Evolutionary conservation across 2,113 vertebrate genomes (phyloP), one percentile per base, ranked within the genome.

Genomic region (Halichoeres trimaculatus): DNA sequence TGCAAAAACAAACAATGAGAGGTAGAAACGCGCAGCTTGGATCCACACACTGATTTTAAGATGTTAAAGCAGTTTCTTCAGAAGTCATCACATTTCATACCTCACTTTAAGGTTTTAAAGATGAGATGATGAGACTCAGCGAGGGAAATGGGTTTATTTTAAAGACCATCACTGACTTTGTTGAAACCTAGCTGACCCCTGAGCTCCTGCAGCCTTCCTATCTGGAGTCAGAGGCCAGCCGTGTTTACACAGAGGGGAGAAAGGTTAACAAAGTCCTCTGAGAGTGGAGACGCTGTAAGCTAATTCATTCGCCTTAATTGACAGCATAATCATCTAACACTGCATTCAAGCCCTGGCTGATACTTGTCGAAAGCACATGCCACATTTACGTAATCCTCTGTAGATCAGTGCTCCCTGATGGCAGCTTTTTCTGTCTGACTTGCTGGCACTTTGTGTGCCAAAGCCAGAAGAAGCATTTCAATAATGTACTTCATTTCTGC

Each of bases 361-460:
- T 83, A 76, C 75, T 54, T 7, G 69, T 74, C 84, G 70, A 65
- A 84, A 83, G 79, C 83, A 74, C 86, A 85, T 47, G 80, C 70
- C 86, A 69, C 74, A 36, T 88, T 83, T 84, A 81, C 58, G 80
- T 86, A 90, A 90, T 89, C 81, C 86, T 88, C 74, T 2, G 55
- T 72, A 88, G 86, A 91, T 84, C 82, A 78, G 23, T 10, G n/a
- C 24, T 81, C 82, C 68, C 87, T 1, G 16, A 30, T 63, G 78
- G 84, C 72, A 40, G 67, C 50, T 34, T 53, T 43, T 71, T 65
- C 60, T 26, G 74, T 83, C 80, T 65, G 47, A 73, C 74, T 78
- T 22, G 59, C 43, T 43, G 35, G 23, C n/a, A 34, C 47, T 71
- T 72, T 51, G 45, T 22, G 38, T 52, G 54, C 77, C 10, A 8